Evolutionary conservation across 53 echinoderm and acorn worm genomes (phyloP), one percentile per base, ranked within the genome.

Genomic region (Holothuria scabra): DNA sequence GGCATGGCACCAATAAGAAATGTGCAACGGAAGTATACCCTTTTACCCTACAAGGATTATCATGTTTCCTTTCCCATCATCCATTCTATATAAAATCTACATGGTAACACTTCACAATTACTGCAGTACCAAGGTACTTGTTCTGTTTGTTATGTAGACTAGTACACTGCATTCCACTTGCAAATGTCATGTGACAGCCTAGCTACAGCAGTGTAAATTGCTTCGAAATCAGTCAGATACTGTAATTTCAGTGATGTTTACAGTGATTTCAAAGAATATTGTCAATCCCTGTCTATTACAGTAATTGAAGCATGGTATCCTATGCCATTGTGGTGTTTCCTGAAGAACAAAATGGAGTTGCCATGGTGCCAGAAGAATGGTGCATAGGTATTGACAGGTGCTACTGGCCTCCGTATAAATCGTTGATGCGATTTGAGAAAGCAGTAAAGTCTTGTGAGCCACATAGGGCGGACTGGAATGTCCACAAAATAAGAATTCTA

Each of bases 321-420:
- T 70, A 70, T 33, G 71, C 71, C 22, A 34, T 37, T 19, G 32
- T 70, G 71, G 44, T 41, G 33, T 70, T 70, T 22, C 32, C 71
- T 41, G 60, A 35, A 35, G 35, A 35, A 35, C 35, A 35, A 35
- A 35, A 35, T 35, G 35, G 35, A n/a, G 60, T 60, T 21, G 60
- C 60, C 21, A 60, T 60, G 60, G 60, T 60, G 60, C 60, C 60
- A 2, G 60, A 60, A 9, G 60, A 60, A 4, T 60, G 60, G 60
- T 60, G 60, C 60, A 21, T 60, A 24, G 60, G 24, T 60, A 3
- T n/a, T 24, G 24, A 60, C 21, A 21, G 21, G 21, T 60, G 60
- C 24, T 24, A 60, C 60, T 60, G 24, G 21, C 60, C 60, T n/a
- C 60, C 60, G 60, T 60, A 60, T 60, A 24, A 60, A 24, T n/a